Percentiles rank a stretch among this genome's conserved stretches.
These are phyloP conservation scores for Dendronephthya gigantea DNA, from an alignment of 64 coral and sea anemone species.

Conservation along the genomic window DNA sequence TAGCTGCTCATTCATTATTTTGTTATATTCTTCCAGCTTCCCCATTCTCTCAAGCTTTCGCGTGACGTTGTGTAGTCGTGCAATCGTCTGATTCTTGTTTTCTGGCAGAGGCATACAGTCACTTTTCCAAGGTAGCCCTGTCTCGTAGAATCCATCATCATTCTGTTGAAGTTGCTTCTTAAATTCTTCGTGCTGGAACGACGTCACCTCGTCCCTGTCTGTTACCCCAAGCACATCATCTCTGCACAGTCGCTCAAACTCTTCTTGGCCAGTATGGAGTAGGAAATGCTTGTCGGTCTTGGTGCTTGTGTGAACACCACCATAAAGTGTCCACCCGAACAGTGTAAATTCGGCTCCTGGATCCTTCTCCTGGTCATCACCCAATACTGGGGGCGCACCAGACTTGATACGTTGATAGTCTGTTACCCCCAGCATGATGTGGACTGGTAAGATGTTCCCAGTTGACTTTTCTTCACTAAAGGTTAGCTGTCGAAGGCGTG, in stretches of 20 bases:
- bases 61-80: no score
- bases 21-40: not conserved
- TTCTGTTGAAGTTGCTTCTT: not conserved
- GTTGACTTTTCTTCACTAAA: constrained; percentile 25
- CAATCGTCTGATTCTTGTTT: no score
- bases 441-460: not conserved
- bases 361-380: constrained; percentile 18
- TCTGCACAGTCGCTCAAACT: no score
- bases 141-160: not conserved
- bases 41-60: no score
- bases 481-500: not conserved
- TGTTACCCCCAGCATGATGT: constrained; percentile 32
- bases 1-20: not conserved
- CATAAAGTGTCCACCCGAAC: constrained; percentile 26
- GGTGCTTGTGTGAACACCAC: not conserved
- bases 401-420: constrained; percentile 39
- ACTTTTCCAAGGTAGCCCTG: not conserved
- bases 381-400: constrained; percentile 8
- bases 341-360: constrained; percentile 40
- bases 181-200: not conserved
- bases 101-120: no score
- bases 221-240: constrained; percentile 20
- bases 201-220: not conserved
- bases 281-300: constrained; percentile 32
- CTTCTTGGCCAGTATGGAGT: no score